phyloP scores from a whole-genome alignment of 2,797 vertebrate genomes.

The Pangasius djambal region DNA sequence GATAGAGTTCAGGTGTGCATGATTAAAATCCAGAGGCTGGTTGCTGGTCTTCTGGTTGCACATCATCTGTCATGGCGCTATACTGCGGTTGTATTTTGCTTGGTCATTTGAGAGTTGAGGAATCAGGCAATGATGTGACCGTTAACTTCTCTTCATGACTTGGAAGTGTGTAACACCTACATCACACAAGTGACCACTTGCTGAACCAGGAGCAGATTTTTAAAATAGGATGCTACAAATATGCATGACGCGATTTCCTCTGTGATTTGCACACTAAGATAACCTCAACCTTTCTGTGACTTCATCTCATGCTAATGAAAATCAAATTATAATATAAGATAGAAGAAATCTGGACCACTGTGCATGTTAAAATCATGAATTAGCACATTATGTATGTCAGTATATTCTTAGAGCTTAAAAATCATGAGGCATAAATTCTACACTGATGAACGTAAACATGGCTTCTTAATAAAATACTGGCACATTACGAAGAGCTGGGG shows the following conservation, averaged over 20 bases:
- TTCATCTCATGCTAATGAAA: background rate
- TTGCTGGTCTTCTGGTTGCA: too few species aligned
- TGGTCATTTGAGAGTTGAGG: background rate
- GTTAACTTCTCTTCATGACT: background rate
- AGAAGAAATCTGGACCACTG: background rate
- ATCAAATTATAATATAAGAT: background rate
- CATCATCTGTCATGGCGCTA: background rate
- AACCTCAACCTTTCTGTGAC: background rate
- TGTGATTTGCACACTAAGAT: background rate
- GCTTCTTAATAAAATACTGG: background rate
- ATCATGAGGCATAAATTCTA: constrained; percentile 12
- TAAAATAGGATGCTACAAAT: background rate
- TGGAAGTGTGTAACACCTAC: background rate
- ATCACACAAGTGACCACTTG: background rate
- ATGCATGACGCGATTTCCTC: background rate
- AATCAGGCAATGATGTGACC: background rate
- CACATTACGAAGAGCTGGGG: background rate
- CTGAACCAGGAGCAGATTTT: background rate
- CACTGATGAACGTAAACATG: background rate
- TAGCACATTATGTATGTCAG: constrained; percentile 29
- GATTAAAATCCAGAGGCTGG: background rate
- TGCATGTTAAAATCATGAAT: constrained; percentile 14
- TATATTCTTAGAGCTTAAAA: constrained; percentile 15
- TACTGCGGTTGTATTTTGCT: background rate
- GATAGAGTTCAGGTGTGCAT: background rate